Percentiles rank a stretch among this genome's conserved stretches.
phyloP scores from a whole-genome alignment of 1,140 invertebrate species.

The Schlechtendalia chinensis region DNA sequence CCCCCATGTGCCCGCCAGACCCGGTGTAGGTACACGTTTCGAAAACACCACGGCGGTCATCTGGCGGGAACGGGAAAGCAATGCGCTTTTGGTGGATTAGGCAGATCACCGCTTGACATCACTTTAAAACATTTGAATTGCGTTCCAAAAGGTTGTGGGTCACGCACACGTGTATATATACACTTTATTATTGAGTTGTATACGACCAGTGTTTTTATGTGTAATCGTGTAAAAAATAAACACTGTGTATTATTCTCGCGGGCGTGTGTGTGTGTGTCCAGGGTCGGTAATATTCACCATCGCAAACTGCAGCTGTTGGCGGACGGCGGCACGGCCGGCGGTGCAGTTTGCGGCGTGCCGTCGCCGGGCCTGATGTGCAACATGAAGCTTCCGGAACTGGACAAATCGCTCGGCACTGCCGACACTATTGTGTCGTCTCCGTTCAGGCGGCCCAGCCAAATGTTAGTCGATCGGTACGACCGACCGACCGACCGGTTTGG shows the following conservation, averaged over 20 bases:
- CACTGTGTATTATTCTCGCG: neutral
- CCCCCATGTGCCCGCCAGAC: no score
- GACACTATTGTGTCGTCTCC: conserved; percentile 33
- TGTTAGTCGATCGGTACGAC: neutral
- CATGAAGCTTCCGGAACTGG: conserved; percentile 41
- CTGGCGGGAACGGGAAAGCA: no score
- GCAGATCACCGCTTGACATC: no score
- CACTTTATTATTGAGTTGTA: no score
- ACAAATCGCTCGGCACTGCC: conserved; percentile 45
- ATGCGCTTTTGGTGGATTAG: no score
- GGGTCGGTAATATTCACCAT: conserved; percentile 35
- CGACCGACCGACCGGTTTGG: neutral
- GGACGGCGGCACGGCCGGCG: neutral
- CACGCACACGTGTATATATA: no score
- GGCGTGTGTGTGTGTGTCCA: conserved; percentile 22
- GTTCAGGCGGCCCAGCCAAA: conserved; percentile 40
- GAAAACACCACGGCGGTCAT: no score
- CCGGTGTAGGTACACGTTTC: no score
- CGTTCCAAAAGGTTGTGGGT: no score
- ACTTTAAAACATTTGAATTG: no score
- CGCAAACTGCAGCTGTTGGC: conserved; percentile 9
- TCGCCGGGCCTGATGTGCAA: conserved; percentile 1
- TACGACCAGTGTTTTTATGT: no score
- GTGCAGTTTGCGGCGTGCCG: neutral
- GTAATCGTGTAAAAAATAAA: no score